These are phyloP conservation scores for Diplodus puntazzo DNA, from an alignment of 2,797 vertebrate genomes.

Conservation along the genomic window DNA sequence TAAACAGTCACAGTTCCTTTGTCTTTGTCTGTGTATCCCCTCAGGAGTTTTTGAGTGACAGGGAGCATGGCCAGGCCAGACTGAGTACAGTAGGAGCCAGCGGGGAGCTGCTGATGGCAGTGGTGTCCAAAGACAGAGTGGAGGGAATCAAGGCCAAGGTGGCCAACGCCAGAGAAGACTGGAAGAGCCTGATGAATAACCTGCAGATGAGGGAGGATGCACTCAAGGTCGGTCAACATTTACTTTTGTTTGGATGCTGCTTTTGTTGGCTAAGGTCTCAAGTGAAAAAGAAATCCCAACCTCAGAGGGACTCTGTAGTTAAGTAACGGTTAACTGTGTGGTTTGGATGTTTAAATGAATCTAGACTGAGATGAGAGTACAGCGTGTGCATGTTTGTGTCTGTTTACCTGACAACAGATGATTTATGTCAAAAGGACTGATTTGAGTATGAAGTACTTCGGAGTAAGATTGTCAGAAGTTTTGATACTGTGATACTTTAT, in stretches of 20 bases:
- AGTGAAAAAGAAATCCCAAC: not conserved
- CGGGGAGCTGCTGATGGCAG: slow-evolving; percentile 90
- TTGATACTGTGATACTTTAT: no score
- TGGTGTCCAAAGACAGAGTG: slow-evolving; percentile 90
- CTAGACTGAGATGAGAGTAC: not conserved
- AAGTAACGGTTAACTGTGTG: not conserved
- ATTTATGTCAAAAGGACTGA: not conserved
- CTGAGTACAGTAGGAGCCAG: slow-evolving; percentile 90
- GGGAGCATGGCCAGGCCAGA: slow-evolving; percentile 93
- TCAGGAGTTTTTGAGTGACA: slow-evolving; percentile 95
- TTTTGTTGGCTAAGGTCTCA: slow-evolving; percentile 2
- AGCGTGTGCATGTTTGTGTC: not conserved
- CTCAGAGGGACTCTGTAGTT: not conserved
- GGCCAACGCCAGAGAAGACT: slow-evolving; percentile 90
- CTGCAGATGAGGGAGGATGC: slow-evolving; percentile 91
- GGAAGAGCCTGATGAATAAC: slow-evolving; percentile 92
- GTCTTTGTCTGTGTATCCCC: slow-evolving; percentile 69
- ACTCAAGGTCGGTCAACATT: slow-evolving; percentile 86
- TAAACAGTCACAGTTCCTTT: slow-evolving; percentile 72
- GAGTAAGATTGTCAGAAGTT: no score
- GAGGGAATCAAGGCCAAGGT: slow-evolving; percentile 90
- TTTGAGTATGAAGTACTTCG: not conserved
- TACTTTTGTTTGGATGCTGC: slow-evolving; percentile 18
- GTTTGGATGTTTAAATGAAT: slow-evolving; percentile 21
- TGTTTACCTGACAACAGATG: not conserved